A percentile compares a stretch with the other conserved stretches of the same genome.
Conservation (phyloP, 2,888 invertebrate genomes). For the Drosophila vallismaia region DNA sequence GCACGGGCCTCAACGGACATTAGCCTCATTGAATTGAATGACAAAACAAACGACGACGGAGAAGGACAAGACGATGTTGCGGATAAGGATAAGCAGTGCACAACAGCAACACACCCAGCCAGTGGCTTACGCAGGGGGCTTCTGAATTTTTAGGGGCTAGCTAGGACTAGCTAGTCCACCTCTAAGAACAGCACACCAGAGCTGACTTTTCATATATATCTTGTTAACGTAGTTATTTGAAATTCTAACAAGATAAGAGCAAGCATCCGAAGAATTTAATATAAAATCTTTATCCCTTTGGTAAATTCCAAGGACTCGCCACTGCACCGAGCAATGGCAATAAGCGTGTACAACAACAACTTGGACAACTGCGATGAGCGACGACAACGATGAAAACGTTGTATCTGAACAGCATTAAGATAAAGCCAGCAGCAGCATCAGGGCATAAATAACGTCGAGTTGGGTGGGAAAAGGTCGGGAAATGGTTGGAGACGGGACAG, state of each 20-base stretch:
- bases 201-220: neutral
- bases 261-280: neutral
- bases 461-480: constrained; percentile 4
- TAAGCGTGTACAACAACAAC: constrained; percentile 67
- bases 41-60: constrained; percentile 77
- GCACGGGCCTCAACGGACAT: constrained; percentile 80
- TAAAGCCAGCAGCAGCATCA: constrained; percentile 76
- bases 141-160: neutral
- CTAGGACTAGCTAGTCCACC: neutral
- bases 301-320: neutral
- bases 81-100: constrained; percentile 78
- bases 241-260: neutral
- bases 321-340: constrained; percentile 52
- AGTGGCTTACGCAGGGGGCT: constrained; percentile 1
- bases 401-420: constrained; percentile 79
- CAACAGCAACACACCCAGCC: constrained; percentile 18
- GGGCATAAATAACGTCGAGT: constrained; percentile 61
- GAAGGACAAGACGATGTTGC: constrained; percentile 68
- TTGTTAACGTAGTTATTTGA: neutral
- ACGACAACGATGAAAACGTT: constrained; percentile 58
- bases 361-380: constrained; percentile 41
- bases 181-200: neutral
- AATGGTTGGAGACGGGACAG: neutral
- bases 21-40: constrained; percentile 82
- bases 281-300: neutral